Evolutionary conservation across 2,888 invertebrate species (phyloP).

Genomic region (Notodonta dromedarius): DNA sequence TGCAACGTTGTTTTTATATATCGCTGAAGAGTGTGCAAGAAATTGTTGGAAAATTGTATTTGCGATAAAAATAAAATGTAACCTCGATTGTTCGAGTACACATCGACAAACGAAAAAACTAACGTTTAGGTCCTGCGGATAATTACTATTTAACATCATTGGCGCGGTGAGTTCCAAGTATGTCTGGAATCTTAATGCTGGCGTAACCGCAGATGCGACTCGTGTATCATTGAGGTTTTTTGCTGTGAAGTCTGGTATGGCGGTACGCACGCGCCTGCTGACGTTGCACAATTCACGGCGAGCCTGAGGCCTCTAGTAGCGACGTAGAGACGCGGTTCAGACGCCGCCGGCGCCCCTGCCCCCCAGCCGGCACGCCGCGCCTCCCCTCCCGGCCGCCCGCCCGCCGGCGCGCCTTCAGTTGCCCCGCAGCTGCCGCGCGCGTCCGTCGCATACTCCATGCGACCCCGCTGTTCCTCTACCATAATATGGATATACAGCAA

Average conservation of each 20-base stretch:
- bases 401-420: slow-evolving; percentile 63
- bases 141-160: slow-evolving; percentile 38
- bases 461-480: slow-evolving; percentile 67
- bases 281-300: slow-evolving; percentile 76
- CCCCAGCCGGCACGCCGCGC: slow-evolving; percentile 33
- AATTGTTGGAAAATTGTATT: slow-evolving; percentile 37
- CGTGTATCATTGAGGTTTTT: slow-evolving; percentile 48
- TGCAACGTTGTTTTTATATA: slow-evolving; percentile 10
- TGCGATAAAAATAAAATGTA: slow-evolving; percentile 34
- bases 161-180: slow-evolving; percentile 31
- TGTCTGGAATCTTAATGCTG: slow-evolving; percentile 42
- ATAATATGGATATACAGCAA: slow-evolving; percentile 83
- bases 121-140: slow-evolving; percentile 41
- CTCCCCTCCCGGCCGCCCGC: slow-evolving; percentile 39
- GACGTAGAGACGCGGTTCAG: slow-evolving; percentile 67
- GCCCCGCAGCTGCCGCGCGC: slow-evolving; percentile 81
- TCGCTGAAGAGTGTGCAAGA: slow-evolving; percentile 36
- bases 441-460: slow-evolving; percentile 78
- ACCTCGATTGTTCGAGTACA: slow-evolving; percentile 39
- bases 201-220: slow-evolving; percentile 41
- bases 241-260: slow-evolving; percentile 47
- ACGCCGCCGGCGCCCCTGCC: slow-evolving; percentile 55
- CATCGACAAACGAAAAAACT: slow-evolving; percentile 34
- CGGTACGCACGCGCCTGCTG: slow-evolving; percentile 72
- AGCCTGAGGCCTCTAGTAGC: slow-evolving; percentile 47